Percentiles rank a stretch among this genome's conserved stretches.
Conservation (phyloP, 2,888 invertebrate species). For the Andricus curvator region DNA sequence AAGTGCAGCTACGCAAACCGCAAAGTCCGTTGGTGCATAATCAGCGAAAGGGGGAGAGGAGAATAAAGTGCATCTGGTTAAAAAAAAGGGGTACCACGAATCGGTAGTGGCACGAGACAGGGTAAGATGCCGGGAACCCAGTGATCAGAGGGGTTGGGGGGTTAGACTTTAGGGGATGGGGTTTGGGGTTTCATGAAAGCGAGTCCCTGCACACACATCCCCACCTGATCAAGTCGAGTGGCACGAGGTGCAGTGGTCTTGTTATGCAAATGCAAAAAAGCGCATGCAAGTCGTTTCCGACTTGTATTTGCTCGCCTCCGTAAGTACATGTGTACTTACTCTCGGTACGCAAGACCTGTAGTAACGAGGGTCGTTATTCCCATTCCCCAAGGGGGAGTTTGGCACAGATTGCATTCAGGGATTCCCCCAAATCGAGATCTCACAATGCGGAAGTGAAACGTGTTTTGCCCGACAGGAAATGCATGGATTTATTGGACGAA, state of each 20-base stretch:
- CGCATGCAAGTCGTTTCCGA: constrained; percentile 58
- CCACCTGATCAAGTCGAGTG: constrained; percentile 53
- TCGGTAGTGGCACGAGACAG: constrained; percentile 22
- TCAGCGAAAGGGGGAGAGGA: constrained; percentile 47
- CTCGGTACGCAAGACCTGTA: constrained; percentile 11
- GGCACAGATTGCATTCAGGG: constrained; percentile 26
- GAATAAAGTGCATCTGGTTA: constrained; percentile 42
- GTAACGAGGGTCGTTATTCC: constrained; percentile 6
- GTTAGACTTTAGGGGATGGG: not conserved
- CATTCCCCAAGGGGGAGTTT: constrained; percentile 4
- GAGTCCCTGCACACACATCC: constrained; percentile 27
- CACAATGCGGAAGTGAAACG: constrained; percentile 28
- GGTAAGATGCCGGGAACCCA: not conserved
- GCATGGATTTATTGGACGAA: constrained; percentile 22
- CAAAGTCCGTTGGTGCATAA: constrained; percentile 43
- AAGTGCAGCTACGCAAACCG: constrained; percentile 15
- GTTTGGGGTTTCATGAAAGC: not conserved
- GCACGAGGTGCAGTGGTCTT: constrained; percentile 59
- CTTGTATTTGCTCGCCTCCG: not conserved
- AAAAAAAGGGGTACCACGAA: not conserved
- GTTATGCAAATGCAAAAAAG: constrained; percentile 72
- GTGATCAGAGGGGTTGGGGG: constrained; percentile 15
- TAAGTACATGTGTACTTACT: constrained; percentile 15
- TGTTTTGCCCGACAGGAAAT: constrained; percentile 24
- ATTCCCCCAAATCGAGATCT: constrained; percentile 21